phyloP scores from a whole-genome alignment of 2,797 vertebrate species.

The Lateolabrax maculatus region DNA sequence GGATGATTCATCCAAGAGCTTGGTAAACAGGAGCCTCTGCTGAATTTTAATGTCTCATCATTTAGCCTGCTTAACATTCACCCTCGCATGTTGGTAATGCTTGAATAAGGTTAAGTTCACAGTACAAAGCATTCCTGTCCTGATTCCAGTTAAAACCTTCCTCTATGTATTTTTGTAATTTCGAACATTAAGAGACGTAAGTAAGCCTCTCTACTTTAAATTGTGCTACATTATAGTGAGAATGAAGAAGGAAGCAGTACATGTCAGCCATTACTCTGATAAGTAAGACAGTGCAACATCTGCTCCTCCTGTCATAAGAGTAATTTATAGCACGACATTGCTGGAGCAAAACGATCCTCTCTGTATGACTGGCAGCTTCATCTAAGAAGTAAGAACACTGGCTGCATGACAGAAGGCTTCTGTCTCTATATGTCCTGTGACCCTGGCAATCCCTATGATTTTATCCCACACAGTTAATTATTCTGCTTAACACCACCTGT shows the following conservation, averaged over 20 bases:
- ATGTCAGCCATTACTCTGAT: conserved; percentile 48
- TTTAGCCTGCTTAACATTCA: conserved; percentile 52
- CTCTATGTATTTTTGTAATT: neutral
- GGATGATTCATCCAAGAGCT: conserved; percentile 54
- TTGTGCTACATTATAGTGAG: conserved; percentile 1
- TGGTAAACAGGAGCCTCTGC: conserved; percentile 6
- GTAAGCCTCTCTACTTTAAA: conserved; percentile 23
- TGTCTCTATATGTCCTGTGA: conserved; percentile 2
- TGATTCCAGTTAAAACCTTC: neutral
- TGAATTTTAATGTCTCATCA: conserved; percentile 66
- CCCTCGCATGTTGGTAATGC: conserved; percentile 21
- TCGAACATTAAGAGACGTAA: conserved; percentile 3
- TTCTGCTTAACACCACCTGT: conserved; percentile 17
- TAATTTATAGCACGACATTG: conserved; percentile 58
- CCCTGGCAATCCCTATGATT: neutral
- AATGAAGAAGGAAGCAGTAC: conserved; percentile 6
- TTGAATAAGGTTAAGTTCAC: conserved; percentile 34
- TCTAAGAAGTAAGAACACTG: conserved; percentile 34
- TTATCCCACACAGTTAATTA: neutral
- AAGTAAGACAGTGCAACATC: conserved; percentile 53
- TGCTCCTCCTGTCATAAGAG: conserved; percentile 58
- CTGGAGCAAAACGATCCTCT: conserved; percentile 51
- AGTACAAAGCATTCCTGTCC: neutral
- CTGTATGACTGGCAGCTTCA: conserved; percentile 45
- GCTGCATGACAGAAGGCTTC: conserved; percentile 14